These are phyloP conservation scores for Melipona beecheii DNA, from an alignment of 2,888 invertebrate genomes.

Conservation along the genomic window DNA sequence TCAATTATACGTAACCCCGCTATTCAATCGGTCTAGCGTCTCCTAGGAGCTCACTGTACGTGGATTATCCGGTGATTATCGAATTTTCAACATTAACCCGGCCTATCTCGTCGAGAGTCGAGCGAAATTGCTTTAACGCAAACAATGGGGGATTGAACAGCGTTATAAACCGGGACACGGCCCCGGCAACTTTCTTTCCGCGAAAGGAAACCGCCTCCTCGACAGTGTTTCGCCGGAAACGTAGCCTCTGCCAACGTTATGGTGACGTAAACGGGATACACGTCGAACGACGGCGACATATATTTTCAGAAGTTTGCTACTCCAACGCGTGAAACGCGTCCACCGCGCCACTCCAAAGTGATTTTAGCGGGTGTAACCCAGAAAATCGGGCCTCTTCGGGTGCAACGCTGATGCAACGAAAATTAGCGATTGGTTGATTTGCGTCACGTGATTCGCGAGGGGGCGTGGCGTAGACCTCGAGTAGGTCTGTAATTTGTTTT, in stretches of 20 bases:
- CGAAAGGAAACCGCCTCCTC: constrained; percentile 1
- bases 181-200: constrained; percentile 1
- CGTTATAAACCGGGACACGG: constrained; percentile 1
- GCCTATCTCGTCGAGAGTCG: neutral
- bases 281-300: constrained; percentile 20
- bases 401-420: too few relatives aligned
- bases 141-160: neutral
- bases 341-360: neutral
- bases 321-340: neutral
- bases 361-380: too few relatives aligned
- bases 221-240: constrained; percentile 5
- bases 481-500: too few relatives aligned
- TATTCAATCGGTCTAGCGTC: neutral
- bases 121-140: neutral
- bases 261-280: constrained; percentile 15
- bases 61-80: constrained; percentile 2
- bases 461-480: too few relatives aligned
- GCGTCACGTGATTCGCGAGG: too few relatives aligned
- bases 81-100: constrained; percentile 13
- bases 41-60: neutral
- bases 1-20: neutral
- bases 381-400: too few relatives aligned
- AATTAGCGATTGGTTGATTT: too few relatives aligned
- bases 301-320: constrained; percentile 16
- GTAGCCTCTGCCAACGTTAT: neutral